Evolutionary conservation across 2,888 invertebrate genomes (phyloP), one percentile per base, ranked within the genome.

Genomic region (Piscicola geometra): DNA sequence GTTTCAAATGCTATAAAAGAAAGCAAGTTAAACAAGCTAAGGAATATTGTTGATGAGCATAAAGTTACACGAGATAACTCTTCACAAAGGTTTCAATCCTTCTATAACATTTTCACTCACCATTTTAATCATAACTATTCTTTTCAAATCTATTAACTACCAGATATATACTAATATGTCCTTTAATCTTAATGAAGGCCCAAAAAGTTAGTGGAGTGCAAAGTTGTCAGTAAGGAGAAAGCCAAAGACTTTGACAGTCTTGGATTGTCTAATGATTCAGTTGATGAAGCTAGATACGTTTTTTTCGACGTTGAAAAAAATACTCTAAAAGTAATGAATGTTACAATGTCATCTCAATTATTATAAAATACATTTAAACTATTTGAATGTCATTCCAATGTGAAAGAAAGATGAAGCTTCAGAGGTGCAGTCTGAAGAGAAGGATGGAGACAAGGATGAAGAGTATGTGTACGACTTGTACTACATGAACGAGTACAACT

Each of bases 231-330:
- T 5, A 56, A 56, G 25, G n/a, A 56, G n/a, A 18, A 25, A 25
- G 5, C 60, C 9, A 56, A 25, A 25, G n/a, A 56, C n/a, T 56
- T 56, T n/a, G n/a, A 56, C 21, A 56, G 60, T 21, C 60, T 56
- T 5, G 60, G 60, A 18, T 3, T 25, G 9, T 18, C 21, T 15
- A 25, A 56, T 56, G 60, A 56, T 18, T 5, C 60, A 21, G 60
- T 18, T 21, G n/a, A 5, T 15, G 60, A 56, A 25, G 60, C n/a
- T 56, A 18, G 25, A 56, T 56, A 56, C 25, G 9, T 56, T 5
- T 56, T 56, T 21, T 56, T 56, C 3, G 60, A 56, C n/a, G n/a
- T 56, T 56, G 60, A 56, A 56, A 25, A 56, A 21, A 56, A 56
- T 56, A 25, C n/a, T 21, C 21, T 18, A 56, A 56, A 56, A 3